Evolutionary conservation across 2,888 invertebrate species (phyloP).

Genomic region (Pterostichus niger): DNA sequence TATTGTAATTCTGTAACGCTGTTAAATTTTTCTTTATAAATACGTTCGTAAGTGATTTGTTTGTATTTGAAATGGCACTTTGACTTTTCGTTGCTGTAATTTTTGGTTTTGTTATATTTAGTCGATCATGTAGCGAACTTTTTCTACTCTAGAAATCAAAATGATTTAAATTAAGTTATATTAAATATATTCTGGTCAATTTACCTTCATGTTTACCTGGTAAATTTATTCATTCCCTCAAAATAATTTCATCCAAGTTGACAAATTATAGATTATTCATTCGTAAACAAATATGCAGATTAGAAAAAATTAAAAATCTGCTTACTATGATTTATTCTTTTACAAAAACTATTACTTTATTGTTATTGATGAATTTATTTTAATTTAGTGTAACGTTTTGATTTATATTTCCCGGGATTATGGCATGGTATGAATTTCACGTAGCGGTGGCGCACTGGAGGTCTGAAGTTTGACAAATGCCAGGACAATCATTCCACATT

Average conservation of each 20-base stretch:
- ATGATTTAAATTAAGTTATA: constrained; percentile 61
- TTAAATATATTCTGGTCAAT: constrained; percentile 18
- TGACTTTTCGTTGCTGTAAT: constrained; percentile 52
- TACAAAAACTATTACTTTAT: background rate
- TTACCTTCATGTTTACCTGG: constrained; percentile 67
- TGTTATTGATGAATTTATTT: background rate
- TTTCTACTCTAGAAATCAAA: constrained; percentile 60
- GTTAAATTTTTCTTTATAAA: constrained; percentile 70
- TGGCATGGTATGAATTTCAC: background rate
- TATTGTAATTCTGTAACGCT: constrained; percentile 70
- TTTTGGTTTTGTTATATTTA: constrained; percentile 53
- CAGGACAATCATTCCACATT: constrained; percentile 67
- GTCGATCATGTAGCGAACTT: constrained; percentile 53
- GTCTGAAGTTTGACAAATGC: constrained; percentile 66
- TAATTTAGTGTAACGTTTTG: constrained; percentile 1
- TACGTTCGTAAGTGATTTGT: constrained; percentile 68
- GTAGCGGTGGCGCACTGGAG: constrained; percentile 31
- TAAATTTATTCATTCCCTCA: constrained; percentile 60
- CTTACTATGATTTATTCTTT: constrained; percentile 44
- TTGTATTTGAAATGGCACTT: constrained; percentile 50
- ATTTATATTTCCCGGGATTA: constrained; percentile 37
- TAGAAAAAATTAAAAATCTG: constrained; percentile 50
- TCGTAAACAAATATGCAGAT: constrained; percentile 46
- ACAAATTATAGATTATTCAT: constrained; percentile 41
- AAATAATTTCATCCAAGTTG: constrained; percentile 57